Percentiles rank a stretch among this genome's conserved stretches.
Evolutionary conservation across 2,888 invertebrate species (phyloP).

Genomic region (Cantharis rufa): DNA sequence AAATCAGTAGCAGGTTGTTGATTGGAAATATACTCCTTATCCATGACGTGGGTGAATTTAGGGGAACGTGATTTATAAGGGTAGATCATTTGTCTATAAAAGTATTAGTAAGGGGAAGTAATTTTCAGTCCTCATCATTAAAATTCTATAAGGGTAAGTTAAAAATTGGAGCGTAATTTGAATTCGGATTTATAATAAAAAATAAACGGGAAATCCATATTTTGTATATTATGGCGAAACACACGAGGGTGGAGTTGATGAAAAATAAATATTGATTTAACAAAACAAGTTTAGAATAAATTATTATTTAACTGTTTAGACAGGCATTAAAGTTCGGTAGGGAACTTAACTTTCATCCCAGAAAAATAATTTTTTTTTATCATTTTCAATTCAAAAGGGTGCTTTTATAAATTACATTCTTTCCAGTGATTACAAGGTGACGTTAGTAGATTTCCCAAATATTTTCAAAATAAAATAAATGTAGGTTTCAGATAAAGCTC

Average conservation of each 20-base stretch:
- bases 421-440: background rate
- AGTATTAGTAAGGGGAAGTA: constrained; percentile 2
- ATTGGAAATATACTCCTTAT: constrained; percentile 26
- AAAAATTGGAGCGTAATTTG: background rate
- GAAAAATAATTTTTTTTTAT: background rate
- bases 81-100: constrained; percentile 17
- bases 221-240: background rate
- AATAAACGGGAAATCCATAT: background rate
- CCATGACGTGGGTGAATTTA: constrained; percentile 13
- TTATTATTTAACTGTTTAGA: background rate
- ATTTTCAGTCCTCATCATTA: background rate
- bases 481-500: background rate
- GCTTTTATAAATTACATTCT: background rate
- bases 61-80: constrained; percentile 24
- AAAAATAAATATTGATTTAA: background rate
- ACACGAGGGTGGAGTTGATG: background rate
- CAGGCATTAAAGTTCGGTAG: background rate
- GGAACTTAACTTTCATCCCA: background rate
- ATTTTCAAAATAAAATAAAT: background rate
- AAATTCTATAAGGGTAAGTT: background rate
- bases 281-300: background rate
- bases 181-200: background rate
- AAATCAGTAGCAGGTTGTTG: constrained; percentile 19
- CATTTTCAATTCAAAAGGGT: background rate
- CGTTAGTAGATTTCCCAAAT: background rate